Evolutionary conservation across 2,797 vertebrate species (phyloP), one percentile per base, ranked within the genome.

Genomic region (Enteromius treurensis): DNA sequence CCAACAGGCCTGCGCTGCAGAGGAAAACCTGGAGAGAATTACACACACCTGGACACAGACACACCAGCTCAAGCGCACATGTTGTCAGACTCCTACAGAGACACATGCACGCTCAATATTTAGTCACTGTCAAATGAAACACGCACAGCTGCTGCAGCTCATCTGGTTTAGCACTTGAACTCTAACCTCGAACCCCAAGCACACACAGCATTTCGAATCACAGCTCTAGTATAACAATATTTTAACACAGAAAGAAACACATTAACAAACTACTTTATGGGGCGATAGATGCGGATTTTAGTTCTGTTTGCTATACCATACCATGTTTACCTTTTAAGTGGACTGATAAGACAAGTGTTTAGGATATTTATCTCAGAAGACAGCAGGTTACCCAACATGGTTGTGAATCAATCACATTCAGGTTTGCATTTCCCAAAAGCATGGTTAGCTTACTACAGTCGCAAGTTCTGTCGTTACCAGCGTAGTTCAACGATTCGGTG

Each of bases 111-210:
- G 69, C 67, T 60, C 42, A 62, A 75, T 65, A 82, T 75, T 75
- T 75, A 42, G 49, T 75, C n/a, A 29, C 32, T 82, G 58, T 75
- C 60, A 67, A 67, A 74, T 49, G 42, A 53, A 55, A 65, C 26
- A 21, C 10, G 23, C 47, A 77, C 64, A 40, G 51, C 83, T 84
- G 60, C 51, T 85, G 53, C n/a, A 65, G 58, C 77, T 71, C 64
- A 62, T 86, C 77, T 80, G 70, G 7, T 77, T 73, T 78, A 62
- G 45, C 68, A 67, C 23, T 37, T 90, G 74, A 88, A 85, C 85
- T 88, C 84, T 87, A 85, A 87, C 85, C 90, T 90, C 90, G 80
- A 89, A 29, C 58, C 47, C 23, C 84, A 53, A 65, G 81, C 23
- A 82, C 77, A 82, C 82, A 77, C 1, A 58, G 34, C 8, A 77